Conservation (phyloP, 2,888 invertebrate genomes). For the Coleophora flavipennella region DNA sequence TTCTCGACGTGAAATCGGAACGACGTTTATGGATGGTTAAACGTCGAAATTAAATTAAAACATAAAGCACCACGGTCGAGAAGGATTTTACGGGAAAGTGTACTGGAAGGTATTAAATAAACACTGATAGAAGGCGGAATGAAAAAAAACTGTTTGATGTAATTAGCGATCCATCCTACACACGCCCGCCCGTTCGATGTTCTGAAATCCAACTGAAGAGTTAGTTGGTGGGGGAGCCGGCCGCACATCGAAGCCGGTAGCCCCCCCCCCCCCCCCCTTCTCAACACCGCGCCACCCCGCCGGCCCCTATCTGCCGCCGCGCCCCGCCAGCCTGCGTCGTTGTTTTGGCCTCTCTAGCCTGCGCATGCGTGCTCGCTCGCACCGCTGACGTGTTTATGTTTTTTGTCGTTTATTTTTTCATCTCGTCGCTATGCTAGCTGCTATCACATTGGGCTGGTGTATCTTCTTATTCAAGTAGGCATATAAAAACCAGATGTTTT, state of each 20-base stretch:
- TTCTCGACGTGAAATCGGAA: slow-evolving; percentile 70
- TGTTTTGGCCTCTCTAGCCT: slow-evolving; percentile 48
- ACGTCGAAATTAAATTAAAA: slow-evolving; percentile 43
- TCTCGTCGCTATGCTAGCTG: slow-evolving; percentile 25
- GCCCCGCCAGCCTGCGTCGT: slow-evolving; percentile 36
- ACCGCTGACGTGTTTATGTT: slow-evolving; percentile 67
- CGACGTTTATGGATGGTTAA: slow-evolving; percentile 51
- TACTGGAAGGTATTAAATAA: slow-evolving; percentile 67
- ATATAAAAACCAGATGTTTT: slow-evolving; percentile 11
- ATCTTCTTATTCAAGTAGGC: slow-evolving; percentile 11
- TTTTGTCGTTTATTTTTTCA: slow-evolving; percentile 52
- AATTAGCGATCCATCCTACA: slow-evolving; percentile 69
- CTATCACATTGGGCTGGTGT: slow-evolving; percentile 13
- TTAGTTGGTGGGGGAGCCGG: slow-evolving; percentile 21
- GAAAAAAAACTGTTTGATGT: slow-evolving; percentile 75
- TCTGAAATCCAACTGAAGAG: slow-evolving; percentile 69
- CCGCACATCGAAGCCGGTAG: slow-evolving; percentile 34
- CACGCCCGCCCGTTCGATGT: slow-evolving; percentile 72
- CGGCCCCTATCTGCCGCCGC: slow-evolving; percentile 14
- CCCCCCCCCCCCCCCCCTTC: slow-evolving; percentile 28
- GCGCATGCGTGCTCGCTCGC: slow-evolving; percentile 61
- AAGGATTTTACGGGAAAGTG: slow-evolving; percentile 58
- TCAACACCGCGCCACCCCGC: slow-evolving; percentile 17
- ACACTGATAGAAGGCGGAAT: slow-evolving; percentile 72
- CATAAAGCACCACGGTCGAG: slow-evolving; percentile 64